Conservation (phyloP, 2,888 invertebrate genomes). For the Serripes groenlandicus region DNA sequence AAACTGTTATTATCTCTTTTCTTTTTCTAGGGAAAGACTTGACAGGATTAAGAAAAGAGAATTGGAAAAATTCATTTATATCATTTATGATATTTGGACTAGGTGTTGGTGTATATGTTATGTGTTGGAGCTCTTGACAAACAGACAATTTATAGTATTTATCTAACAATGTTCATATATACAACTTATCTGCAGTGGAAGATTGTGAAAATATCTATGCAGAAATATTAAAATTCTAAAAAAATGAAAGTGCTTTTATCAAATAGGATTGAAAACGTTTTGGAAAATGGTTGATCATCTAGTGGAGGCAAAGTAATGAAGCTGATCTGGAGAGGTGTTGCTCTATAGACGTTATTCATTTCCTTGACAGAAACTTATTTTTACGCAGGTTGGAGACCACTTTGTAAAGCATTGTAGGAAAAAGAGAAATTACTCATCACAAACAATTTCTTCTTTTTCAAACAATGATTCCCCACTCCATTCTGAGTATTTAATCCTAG, state of each 20-base stretch:
- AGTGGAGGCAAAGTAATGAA: background rate
- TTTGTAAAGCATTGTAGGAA: background rate
- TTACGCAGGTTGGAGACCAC: too few relatives aligned
- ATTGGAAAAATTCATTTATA: slow-evolving; percentile 54
- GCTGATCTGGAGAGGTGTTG: too few relatives aligned
- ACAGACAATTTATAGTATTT: background rate
- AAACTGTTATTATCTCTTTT: background rate
- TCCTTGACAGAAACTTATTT: too few relatives aligned
- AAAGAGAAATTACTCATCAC: background rate
- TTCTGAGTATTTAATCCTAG: too few relatives aligned
- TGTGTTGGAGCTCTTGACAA: slow-evolving; percentile 30
- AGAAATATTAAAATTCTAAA: background rate
- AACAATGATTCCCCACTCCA: too few relatives aligned
- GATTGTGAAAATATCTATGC: background rate
- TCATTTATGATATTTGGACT: slow-evolving; percentile 54
- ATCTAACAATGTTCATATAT: background rate
- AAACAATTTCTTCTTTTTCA: background rate
- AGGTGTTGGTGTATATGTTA: slow-evolving; percentile 42
- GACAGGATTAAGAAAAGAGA: slow-evolving; percentile 45
- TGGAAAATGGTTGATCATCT: background rate
- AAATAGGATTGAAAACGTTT: background rate
- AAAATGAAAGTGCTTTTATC: background rate
- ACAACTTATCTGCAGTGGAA: background rate
- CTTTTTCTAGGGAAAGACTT: slow-evolving; percentile 51
- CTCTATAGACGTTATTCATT: too few relatives aligned